Conservation (phyloP, 2,888 invertebrate species). For the Eubasilissa splendida region DNA sequence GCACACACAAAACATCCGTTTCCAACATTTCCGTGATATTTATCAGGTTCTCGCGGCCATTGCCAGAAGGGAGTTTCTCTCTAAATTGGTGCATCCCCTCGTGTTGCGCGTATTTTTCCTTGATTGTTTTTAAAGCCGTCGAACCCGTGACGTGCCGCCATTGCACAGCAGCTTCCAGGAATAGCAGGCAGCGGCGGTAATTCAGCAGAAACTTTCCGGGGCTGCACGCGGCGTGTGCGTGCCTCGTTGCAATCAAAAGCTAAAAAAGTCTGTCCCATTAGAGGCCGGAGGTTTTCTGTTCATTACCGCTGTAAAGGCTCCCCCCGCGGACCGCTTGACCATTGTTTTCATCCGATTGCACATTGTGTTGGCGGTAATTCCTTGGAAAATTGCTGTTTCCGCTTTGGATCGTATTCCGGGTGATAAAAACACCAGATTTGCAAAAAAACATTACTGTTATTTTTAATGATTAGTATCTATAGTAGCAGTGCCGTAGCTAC, state of each 20-base stretch:
- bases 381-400: slow-evolving; percentile 5
- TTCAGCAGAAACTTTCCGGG: slow-evolving; percentile 3
- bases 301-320: slow-evolving; percentile 9
- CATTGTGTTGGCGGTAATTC: not conserved
- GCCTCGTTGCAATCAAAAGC: slow-evolving; percentile 38
- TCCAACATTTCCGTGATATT: no score
- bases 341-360: slow-evolving; percentile 19
- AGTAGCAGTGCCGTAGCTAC: no score
- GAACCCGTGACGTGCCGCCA: not conserved
- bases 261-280: slow-evolving; percentile 36
- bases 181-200: not conserved
- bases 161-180: slow-evolving; percentile 15
- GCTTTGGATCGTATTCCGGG: not conserved
- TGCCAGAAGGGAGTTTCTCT: no score
- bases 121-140: no score
- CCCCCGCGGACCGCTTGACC: not conserved
- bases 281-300: slow-evolving; percentile 22
- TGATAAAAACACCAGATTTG: no score
- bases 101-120: no score
- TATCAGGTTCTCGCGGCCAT: no score
- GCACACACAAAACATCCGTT: no score
- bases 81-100: no score
- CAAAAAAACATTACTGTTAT: no score
- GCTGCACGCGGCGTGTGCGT: slow-evolving; percentile 31
- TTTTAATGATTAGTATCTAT: no score